Percentiles rank a stretch among this genome's conserved stretches.
phyloP scores from a whole-genome alignment of 2,888 invertebrate genomes.

The Meloe dianella region DNA sequence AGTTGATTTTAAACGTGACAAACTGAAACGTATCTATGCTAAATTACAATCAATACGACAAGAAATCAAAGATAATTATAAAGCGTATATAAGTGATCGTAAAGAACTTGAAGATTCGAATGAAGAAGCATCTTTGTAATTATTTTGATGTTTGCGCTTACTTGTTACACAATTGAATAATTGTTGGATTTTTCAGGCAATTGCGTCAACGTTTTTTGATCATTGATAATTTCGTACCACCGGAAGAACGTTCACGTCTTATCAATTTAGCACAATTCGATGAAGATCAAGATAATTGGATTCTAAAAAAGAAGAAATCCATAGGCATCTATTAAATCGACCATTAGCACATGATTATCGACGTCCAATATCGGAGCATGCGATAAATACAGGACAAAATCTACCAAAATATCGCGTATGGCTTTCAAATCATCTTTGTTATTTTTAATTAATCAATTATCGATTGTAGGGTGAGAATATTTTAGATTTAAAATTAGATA shows the following conservation, averaged over 20 bases:
- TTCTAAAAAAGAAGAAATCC: constrained; percentile 53
- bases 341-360: constrained; percentile 56
- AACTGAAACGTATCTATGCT: constrained; percentile 87
- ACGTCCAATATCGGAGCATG: constrained; percentile 56
- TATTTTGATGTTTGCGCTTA: too few relatives aligned
- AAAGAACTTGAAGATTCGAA: constrained; percentile 91
- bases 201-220: constrained; percentile 87
- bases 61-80: constrained; percentile 81
- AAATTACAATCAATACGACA: constrained; percentile 78
- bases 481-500: constrained; percentile 74
- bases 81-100: constrained; percentile 89
- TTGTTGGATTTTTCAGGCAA: constrained; percentile 67
- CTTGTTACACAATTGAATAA: too few relatives aligned
- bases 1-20: constrained; percentile 94
- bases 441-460: constrained; percentile 12
- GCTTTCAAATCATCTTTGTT: too few relatives aligned
- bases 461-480: constrained; percentile 68
- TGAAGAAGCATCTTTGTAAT: constrained; percentile 81
- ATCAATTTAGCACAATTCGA: constrained; percentile 77
- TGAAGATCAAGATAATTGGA: constrained; percentile 83
- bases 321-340: constrained; percentile 48
- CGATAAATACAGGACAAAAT: constrained; percentile 46
- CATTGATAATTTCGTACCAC: constrained; percentile 89
- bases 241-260: constrained; percentile 77
- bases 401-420: constrained; percentile 54